These are phyloP conservation scores for Drosophila multiciliata DNA, from an alignment of 2,888 invertebrate species.

Conservation along the genomic window DNA sequence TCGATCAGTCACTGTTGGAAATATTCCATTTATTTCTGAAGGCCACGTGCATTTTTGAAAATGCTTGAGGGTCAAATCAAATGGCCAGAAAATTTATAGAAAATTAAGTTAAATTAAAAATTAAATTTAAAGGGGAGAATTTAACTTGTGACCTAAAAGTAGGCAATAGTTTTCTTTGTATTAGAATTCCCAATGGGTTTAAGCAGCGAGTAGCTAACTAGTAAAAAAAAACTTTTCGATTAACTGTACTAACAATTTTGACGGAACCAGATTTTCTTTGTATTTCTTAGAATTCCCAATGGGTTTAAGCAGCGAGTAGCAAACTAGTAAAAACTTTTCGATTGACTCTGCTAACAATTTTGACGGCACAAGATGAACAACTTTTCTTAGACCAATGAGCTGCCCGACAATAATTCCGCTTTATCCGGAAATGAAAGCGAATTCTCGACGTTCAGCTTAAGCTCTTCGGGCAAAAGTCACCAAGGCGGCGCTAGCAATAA, in stretches of 20 bases:
- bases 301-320: background rate
- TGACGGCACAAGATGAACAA: background rate
- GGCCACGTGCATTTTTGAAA: conserved; percentile 9
- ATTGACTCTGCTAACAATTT: background rate
- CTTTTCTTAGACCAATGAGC: conserved; percentile 39
- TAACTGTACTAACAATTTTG: background rate
- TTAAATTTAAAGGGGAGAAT: background rate
- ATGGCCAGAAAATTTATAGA: background rate
- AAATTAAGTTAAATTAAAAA: background rate
- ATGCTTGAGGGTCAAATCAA: conserved; percentile 4
- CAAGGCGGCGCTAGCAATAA: conserved; percentile 18
- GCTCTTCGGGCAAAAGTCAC: conserved; percentile 35
- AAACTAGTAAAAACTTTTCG: background rate
- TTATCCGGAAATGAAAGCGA: conserved; percentile 26
- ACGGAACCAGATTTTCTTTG: background rate
- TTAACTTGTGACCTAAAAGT: conserved; percentile 22
- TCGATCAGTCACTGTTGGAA: conserved; percentile 49
- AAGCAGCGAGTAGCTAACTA: no score
- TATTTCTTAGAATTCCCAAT: conserved; percentile 18
- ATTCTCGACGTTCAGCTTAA: conserved; percentile 29
- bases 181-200: conserved; percentile 28
- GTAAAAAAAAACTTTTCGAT: no score
- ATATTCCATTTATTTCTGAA: conserved; percentile 37
- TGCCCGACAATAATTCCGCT: conserved; percentile 28
- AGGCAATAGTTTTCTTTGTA: conserved; percentile 23